Evolutionary conservation across 1,140 invertebrate species (phyloP), one percentile per base, ranked within the genome.

Genomic region (Hestina assimilis): DNA sequence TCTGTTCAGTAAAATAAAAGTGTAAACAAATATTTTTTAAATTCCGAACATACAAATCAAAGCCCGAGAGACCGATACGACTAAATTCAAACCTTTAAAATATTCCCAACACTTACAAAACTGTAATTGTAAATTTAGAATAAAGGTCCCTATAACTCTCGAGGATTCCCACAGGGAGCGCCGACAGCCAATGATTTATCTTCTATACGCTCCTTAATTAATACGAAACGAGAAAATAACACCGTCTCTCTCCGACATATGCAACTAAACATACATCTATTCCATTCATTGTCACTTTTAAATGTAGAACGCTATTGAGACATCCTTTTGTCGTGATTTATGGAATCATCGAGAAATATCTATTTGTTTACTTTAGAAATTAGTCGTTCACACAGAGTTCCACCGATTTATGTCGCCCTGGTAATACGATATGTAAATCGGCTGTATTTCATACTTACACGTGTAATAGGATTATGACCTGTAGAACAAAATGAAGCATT

Each of bases 81-180:
- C 55, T 31, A 35, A 12, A 43, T 48, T 46, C 23, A 53, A 54
- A 64, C 35, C 9, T 78, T 76, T 71, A 76, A 84, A 79, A 75
- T 73, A 85, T 85, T 82, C 75, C 66, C 69, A 78, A 68, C 75
- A 66, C 75, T 79, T 72, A 83, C 77, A 75, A 81, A 81, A 84
- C 80, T 79, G 77, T 85, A 85, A 83, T 83, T 85, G 82, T 83
- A 87, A 87, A 85, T 83, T 84, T 87, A 87, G 83, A 87, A 87
- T 83, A 83, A 83, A 83, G 80, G 73, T 63, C 68, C 73, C 70
- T 74, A 87, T 87, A 87, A 85, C 75, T 87, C 83, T 83, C 72
- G 51, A 65, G 73, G 78, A 75, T 83, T 85, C 83, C 83, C 83
- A 84, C 81, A 81, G 83, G 81, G 83, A 69, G 81, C 80, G 81